Conservation (phyloP, 2,797 vertebrate genomes). For the Vultur gryphus region DNA sequence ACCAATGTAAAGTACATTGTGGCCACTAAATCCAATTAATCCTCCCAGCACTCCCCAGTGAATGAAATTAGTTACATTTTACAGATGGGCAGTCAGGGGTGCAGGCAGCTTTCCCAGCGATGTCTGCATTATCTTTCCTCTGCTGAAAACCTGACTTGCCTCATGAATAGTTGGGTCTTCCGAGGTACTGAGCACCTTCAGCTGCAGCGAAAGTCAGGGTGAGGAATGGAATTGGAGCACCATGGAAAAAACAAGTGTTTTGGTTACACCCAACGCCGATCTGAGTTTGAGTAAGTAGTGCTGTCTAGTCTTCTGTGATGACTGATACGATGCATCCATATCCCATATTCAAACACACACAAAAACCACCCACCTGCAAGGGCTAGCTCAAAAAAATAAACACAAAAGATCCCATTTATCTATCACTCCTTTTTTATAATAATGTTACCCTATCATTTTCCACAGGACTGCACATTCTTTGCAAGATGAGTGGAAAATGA, state of each 20-base stretch:
- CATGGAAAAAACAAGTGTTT: neutral
- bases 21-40: constrained; percentile 57
- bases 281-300: neutral
- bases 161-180: neutral
- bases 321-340: neutral
- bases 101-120: constrained; percentile 22
- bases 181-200: neutral
- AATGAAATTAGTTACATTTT: constrained; percentile 63
- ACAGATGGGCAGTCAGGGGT: constrained; percentile 44
- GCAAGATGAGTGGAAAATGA: constrained; percentile 7
- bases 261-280: rapidly evolving
- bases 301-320: neutral
- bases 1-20: constrained; percentile 40
- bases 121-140: constrained; percentile 26
- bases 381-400: neutral
- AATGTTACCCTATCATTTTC: neutral
- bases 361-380: neutral
- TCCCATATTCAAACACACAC: neutral
- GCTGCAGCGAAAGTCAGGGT: neutral
- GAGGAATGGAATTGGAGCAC: neutral
- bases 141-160: neutral
- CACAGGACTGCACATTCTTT: neutral
- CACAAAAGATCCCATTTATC: neutral
- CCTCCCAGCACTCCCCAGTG: constrained; percentile 40
- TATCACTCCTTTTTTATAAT: neutral